A percentile compares a stretch with the other conserved stretches of the same genome.
phyloP scores from a whole-genome alignment of 2,113 vertebrate genomes.

The Cynoglossus semilaevis region DNA sequence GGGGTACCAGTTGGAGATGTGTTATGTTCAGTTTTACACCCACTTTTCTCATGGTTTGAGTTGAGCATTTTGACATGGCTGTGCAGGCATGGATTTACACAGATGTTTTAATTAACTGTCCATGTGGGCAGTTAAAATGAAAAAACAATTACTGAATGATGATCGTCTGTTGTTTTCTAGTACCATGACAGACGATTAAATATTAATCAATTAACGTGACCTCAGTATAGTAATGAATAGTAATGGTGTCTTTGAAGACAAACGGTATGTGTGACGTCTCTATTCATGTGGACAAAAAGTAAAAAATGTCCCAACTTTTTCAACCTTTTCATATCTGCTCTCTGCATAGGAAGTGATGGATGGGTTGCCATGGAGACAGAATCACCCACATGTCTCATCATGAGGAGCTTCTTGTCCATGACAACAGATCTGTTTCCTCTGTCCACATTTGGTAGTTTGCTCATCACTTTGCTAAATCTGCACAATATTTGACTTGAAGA shows the following conservation, averaged over 20 bases:
- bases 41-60: not conserved
- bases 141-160: not conserved
- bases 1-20: too few relatives aligned
- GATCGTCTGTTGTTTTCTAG: too few relatives aligned
- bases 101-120: too few relatives aligned
- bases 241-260: too few relatives aligned
- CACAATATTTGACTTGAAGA: slow-evolving; percentile 36
- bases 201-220: too few relatives aligned
- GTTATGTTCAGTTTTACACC: too few relatives aligned
- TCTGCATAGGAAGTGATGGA: slow-evolving; percentile 42
- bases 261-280: slow-evolving; percentile 26
- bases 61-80: too few relatives aligned
- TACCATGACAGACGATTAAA: too few relatives aligned
- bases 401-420: slow-evolving; percentile 61
- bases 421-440: slow-evolving; percentile 69
- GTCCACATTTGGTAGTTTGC: slow-evolving; percentile 53
- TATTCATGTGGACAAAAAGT: slow-evolving; percentile 28
- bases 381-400: slow-evolving; percentile 64
- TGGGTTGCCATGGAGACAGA: slow-evolving; percentile 64
- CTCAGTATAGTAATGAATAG: too few relatives aligned
- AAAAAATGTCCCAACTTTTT: slow-evolving; percentile 45
- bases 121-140: too few relatives aligned
- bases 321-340: slow-evolving; percentile 41
- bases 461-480: slow-evolving; percentile 50
- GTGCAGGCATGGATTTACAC: too few relatives aligned